Conservation (phyloP, 2,797 vertebrate species). For the Onychomys leucogaster region DNA sequence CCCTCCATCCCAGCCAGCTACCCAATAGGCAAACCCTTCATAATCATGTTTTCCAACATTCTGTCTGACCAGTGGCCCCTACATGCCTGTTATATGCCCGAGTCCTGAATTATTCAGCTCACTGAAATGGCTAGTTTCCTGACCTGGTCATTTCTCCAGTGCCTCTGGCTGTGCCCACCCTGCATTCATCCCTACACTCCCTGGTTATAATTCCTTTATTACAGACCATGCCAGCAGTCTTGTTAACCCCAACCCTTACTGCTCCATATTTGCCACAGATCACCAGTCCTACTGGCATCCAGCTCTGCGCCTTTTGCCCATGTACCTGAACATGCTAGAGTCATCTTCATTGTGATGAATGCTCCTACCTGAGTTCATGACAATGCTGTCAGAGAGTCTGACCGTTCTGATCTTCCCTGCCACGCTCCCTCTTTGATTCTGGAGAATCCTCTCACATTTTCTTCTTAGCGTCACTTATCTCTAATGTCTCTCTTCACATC, state of each 20-base stretch:
- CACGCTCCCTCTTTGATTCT: neutral
- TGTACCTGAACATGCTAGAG: neutral
- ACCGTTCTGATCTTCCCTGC: neutral
- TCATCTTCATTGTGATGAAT: neutral
- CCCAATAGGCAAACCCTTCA: no score
- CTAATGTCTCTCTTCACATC: neutral
- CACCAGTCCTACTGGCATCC: neutral
- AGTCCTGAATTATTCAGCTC: neutral
- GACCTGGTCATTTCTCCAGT: neutral
- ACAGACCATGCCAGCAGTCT: neutral
- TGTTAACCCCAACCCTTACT: neutral
- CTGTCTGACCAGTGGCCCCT: neutral
- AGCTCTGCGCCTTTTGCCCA: neutral
- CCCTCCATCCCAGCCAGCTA: neutral
- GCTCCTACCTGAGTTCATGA: neutral
- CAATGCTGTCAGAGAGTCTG: neutral
- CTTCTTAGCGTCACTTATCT: neutral
- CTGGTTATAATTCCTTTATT: neutral
- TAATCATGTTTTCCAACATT: neutral
- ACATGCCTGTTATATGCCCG: neutral
- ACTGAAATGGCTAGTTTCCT: neutral
- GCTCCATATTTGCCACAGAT: neutral
- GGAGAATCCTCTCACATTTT: constrained; percentile 25
- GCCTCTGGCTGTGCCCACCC: neutral
- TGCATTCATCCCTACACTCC: neutral